Base-by-base conservation (phyloP, 1,140 invertebrate genomes). In the Dendrolimus punctatus region DNA sequence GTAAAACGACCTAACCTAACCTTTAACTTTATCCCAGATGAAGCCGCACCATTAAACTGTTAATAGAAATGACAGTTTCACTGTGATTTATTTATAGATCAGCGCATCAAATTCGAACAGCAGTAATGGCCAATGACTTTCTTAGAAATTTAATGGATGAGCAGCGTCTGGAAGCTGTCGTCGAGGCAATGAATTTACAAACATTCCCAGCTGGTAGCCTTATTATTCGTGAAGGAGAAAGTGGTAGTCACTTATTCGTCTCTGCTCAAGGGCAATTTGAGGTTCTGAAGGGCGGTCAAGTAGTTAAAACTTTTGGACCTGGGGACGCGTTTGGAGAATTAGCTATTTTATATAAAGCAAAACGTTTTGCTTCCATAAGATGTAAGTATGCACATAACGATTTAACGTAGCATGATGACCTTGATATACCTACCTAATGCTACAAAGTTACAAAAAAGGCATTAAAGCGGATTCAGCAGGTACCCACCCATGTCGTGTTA, bases 311-410 rank as follows among this genome's bases (percentile, higher is more conserved):
- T 53, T 95, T 99, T 75, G 92, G 93, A 2, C 90, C 93, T 0
- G 95, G 95, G 8, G 93, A 95, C 60, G 96, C 95, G 1, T 99
- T 99, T 81, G 97, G 97, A 36, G 97, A 98, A 88, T 87, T 99
- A 39, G 96, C 97, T 4, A 94, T 98, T 66, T 87, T 99, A 5
- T 98, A 98, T 82, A 98, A 97, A 87, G 96, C 95, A 39, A 96
- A 95, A 64, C 86, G 96, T 68, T 93, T 95, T 46, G 95, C 96
- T 36, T 94, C 95, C 5, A 93, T 97, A 53, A 90, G 90, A 89
- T 95, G 92, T 92, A 87, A 88, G 74, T 77, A 59, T 41, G 46
- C 10, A n/a, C 10, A 51, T 40, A n/a, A n/a, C n/a, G n/a, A 23
- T 39, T 36, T 45, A 40, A 38, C 23, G 9, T 23, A 23, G 23